Percentiles rank a stretch among this genome's conserved stretches.
Conservation (phyloP, 1,140 invertebrate genomes). For the Drusus annulatus region DNA sequence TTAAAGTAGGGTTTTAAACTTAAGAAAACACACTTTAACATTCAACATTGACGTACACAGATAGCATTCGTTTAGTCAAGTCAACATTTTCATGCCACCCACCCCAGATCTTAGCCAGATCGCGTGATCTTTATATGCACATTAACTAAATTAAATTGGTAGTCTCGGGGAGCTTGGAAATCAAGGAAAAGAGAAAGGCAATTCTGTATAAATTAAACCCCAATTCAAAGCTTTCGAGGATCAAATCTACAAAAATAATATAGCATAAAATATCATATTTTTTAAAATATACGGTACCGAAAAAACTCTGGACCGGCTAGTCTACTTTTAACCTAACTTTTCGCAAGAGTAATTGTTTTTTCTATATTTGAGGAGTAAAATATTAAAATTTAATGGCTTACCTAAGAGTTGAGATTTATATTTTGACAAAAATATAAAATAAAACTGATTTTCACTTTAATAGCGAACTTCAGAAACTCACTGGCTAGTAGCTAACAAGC, state of each 20-base stretch:
- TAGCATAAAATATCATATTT: background rate
- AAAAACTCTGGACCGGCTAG: constrained; percentile 1
- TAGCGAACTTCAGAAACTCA: background rate
- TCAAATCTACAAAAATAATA: background rate
- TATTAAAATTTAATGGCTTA: constrained; percentile 7
- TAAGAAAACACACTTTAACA: background rate
- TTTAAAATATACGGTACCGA: constrained; percentile 15
- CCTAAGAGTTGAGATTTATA: background rate
- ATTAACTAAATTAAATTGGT: too few species aligned
- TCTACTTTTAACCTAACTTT: constrained; percentile 14
- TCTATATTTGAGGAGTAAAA: background rate
- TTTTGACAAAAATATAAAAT: constrained; percentile 19
- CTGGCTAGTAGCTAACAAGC: constrained; percentile 22
- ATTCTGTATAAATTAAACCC: too few species aligned
- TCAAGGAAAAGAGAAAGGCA: too few species aligned
- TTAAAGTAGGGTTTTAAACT: background rate
- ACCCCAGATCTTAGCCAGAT: background rate
- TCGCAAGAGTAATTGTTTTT: background rate
- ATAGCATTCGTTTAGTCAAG: background rate
- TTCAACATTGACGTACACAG: background rate
- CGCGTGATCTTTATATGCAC: background rate
- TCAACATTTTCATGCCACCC: background rate
- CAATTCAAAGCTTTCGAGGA: too few species aligned
- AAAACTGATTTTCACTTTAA: constrained; percentile 23
- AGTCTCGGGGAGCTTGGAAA: too few species aligned